Percentiles rank a stretch among this genome's conserved stretches.
Evolutionary conservation across 2,888 invertebrate species (phyloP).

Genomic region (Scrobipalpa costella): DNA sequence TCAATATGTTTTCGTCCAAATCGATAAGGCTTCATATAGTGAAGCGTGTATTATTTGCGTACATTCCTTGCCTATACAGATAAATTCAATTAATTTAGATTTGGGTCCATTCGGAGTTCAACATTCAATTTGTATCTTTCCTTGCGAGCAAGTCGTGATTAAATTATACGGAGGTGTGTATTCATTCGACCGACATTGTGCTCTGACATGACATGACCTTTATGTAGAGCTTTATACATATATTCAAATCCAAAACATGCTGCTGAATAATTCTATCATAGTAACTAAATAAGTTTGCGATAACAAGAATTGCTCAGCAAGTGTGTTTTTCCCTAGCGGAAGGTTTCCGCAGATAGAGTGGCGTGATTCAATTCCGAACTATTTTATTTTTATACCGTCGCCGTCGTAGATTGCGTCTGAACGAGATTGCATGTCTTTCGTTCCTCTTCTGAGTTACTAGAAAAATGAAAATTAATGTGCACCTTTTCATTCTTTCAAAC

Average conservation of each 20-base stretch:
- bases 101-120: neutral
- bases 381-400: constrained; percentile 16
- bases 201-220: constrained; percentile 12
- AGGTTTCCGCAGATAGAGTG: constrained; percentile 11
- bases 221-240: constrained; percentile 8
- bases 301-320: neutral
- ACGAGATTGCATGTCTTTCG: constrained; percentile 10
- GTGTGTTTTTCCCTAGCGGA: constrained; percentile 10
- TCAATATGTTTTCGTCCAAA: neutral
- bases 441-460: neutral
- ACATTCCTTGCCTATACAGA: neutral
- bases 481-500: constrained; percentile 11
- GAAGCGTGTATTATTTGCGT: neutral
- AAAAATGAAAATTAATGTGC: constrained; percentile 16
- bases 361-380: constrained; percentile 12
- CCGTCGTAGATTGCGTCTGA: constrained; percentile 17
- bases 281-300: neutral
- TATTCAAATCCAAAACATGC: neutral
- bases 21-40: neutral
- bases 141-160: constrained; percentile 10
- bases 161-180: constrained; percentile 10
- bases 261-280: constrained; percentile 5
- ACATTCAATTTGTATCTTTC: neutral
- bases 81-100: constrained; percentile 6
- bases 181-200: neutral